A percentile compares a stretch with the other conserved stretches of the same genome.
phyloP scores from a whole-genome alignment of 2,797 vertebrate species.

The Megaceryle alcyon region DNA sequence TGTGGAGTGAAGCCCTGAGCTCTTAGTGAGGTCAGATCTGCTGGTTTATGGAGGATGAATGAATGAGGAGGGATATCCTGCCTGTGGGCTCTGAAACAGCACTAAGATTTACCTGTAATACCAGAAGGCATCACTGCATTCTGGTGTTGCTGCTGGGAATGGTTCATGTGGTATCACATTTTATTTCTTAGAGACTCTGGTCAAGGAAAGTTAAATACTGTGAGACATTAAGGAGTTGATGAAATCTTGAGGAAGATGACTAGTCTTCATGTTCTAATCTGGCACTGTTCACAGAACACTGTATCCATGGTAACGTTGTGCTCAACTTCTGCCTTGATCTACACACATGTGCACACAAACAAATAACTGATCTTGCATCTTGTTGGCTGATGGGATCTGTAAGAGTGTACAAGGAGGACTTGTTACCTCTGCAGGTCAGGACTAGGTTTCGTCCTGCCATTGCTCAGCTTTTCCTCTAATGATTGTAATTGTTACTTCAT shows the following conservation, averaged over 20 bases:
- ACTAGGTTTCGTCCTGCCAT: background rate
- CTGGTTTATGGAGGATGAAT: background rate
- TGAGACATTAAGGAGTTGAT: background rate
- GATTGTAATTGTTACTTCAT: too few relatives aligned
- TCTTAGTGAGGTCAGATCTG: background rate
- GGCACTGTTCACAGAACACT: background rate
- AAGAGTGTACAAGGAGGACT: background rate
- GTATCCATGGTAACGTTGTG: slow-evolving; percentile 31
- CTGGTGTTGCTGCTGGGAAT: background rate
- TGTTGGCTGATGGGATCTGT: background rate
- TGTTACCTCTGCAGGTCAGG: background rate
- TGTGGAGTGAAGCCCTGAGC: background rate
- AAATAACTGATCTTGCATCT: background rate
- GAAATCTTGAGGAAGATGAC: background rate
- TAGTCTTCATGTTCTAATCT: slow-evolving; percentile 1
- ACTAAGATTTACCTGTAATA: accelerated
- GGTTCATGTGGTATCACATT: background rate
- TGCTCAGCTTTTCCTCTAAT: background rate
- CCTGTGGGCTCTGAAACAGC: background rate
- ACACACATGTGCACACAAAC: background rate
- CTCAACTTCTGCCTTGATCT: slow-evolving; percentile 17
- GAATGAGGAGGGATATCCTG: background rate
- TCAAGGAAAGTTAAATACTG: background rate
- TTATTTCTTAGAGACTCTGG: background rate
- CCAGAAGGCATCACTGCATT: background rate